Percentiles rank a stretch among this genome's conserved stretches.
Conservation (phyloP, 2,797 vertebrate species). For the Myotis planiceps region DNA sequence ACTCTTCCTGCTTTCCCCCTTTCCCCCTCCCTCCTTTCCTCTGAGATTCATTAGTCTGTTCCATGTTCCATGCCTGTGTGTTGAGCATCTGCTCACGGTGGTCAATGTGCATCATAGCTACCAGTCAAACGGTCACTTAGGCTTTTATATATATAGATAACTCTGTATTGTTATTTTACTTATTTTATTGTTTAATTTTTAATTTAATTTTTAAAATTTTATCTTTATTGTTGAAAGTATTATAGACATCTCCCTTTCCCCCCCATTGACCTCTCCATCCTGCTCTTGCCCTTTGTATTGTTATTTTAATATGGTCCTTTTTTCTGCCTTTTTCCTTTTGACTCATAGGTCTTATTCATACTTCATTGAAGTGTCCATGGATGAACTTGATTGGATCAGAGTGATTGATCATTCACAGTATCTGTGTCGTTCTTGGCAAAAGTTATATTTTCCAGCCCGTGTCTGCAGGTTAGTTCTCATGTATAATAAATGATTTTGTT, state of each 20-base stretch:
- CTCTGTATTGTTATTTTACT: neutral
- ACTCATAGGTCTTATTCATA: conserved; percentile 95
- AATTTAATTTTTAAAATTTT: neutral
- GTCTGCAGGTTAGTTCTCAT: conserved; percentile 94
- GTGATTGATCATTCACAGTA: conserved; percentile 96
- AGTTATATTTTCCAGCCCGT: conserved; percentile 94
- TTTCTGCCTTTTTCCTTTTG: conserved; percentile 46
- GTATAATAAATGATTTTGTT: conserved; percentile 33
- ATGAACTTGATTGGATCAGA: conserved; percentile 98
- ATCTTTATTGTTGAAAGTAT: neutral
- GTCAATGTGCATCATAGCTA: no score
- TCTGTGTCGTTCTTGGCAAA: conserved; percentile 98
- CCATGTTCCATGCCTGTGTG: no score
- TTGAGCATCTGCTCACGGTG: no score
- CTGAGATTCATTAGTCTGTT: no score
- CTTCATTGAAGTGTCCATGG: conserved; percentile 99
- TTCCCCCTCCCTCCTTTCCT: no score
- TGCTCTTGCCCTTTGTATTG: neutral
- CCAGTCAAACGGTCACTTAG: no score
- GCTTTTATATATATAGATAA: neutral
- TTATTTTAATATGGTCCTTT: neutral
- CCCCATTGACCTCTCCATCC: neutral
- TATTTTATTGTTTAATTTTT: neutral
- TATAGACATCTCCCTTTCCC: neutral
- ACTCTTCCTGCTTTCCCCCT: no score